Base-by-base conservation (phyloP, 2,888 invertebrate genomes). In the Mechanitis messenoides region DNA sequence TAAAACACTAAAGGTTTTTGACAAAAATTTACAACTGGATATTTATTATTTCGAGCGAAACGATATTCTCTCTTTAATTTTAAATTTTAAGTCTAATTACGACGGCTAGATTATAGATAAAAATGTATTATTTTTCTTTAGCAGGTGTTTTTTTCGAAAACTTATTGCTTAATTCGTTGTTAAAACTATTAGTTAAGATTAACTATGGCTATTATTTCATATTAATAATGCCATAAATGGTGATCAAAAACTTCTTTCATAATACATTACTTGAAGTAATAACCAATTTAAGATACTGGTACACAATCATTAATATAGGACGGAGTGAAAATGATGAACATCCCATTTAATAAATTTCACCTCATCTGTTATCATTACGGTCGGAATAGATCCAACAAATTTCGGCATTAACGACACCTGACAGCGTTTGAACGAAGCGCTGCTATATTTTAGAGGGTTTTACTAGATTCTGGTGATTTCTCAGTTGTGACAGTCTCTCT, bases 371-470 rank as follows among this genome's bases (percentile, higher is more conserved):
- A 50, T 50, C 50, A 50, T 50, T 50, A 50, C 50, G 50, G 50
- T 50, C 50, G 50, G 31, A 31, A 50, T 50, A 50, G 50, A 50
- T 31, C 50, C 50, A 50, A 59, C 54, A 53, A 58, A 58, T 58
- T 58, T 58, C 54, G 31, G 59, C 45, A 38, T 55, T 35, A 61
- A 60, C 61, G 62, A 62, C 59, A 58, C 54, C 64, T 65, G 64
- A 60, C 64, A 60, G 62, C 58, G 59, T 31, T 50, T 50, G 31
- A 31, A 50, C 50, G 50, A 31, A 50, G 50, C 28, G 31, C 50
- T 50, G 50, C 50, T 50, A 50, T 50, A 50, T 50, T 50, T 50
- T 50, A 50, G 50, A 50, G 50, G 50, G 50, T 50, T 50, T 50
- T 50, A 50, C 50, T 50, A 50, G 50, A 50, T 31, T 50, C 31